Percentiles rank a stretch among this genome's conserved stretches.
These are phyloP conservation scores for Nymphalis urticae DNA, from an alignment of 2,888 invertebrate genomes.

Conservation along the genomic window DNA sequence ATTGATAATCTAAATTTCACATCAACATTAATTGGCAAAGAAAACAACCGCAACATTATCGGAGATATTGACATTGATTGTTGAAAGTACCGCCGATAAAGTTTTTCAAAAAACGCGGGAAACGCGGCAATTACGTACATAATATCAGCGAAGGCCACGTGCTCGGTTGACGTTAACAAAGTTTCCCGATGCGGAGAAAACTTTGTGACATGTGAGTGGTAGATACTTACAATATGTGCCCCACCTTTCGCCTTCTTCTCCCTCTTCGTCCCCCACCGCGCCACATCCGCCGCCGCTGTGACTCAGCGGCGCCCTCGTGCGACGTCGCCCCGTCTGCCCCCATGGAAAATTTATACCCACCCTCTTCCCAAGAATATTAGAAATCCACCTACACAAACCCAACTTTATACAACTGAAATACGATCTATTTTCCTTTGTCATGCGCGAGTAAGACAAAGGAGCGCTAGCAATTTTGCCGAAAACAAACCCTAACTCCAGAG, in stretches of 20 bases:
- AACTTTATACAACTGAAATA: constrained; percentile 56
- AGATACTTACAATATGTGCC: constrained; percentile 78
- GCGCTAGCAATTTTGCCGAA: constrained; percentile 72
- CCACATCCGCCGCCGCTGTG: constrained; percentile 58
- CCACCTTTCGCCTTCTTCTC: constrained; percentile 43
- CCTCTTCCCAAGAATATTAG: constrained; percentile 76
- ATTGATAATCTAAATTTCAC: background rate
- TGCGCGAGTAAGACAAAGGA: constrained; percentile 70
- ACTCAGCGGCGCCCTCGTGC: constrained; percentile 80
- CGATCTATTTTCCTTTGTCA: constrained; percentile 52
- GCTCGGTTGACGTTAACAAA: constrained; percentile 81
- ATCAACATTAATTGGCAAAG: constrained; percentile 18
- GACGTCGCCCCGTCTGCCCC: constrained; percentile 81
- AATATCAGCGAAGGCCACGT: constrained; percentile 76
- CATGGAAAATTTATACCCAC: constrained; percentile 81
- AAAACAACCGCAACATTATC: constrained; percentile 25
- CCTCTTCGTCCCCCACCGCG: constrained; percentile 36
- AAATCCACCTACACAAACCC: constrained; percentile 50
- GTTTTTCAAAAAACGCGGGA: constrained; percentile 48
- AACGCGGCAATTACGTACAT: constrained; percentile 67
- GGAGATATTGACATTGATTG: constrained; percentile 25
- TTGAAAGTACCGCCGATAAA: constrained; percentile 36
- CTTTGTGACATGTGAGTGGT: constrained; percentile 81
- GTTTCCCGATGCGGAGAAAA: constrained; percentile 80
- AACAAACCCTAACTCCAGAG: constrained; percentile 78